These are phyloP conservation scores for Acleris cristana DNA, from an alignment of 2,888 invertebrate genomes.

Conservation along the genomic window DNA sequence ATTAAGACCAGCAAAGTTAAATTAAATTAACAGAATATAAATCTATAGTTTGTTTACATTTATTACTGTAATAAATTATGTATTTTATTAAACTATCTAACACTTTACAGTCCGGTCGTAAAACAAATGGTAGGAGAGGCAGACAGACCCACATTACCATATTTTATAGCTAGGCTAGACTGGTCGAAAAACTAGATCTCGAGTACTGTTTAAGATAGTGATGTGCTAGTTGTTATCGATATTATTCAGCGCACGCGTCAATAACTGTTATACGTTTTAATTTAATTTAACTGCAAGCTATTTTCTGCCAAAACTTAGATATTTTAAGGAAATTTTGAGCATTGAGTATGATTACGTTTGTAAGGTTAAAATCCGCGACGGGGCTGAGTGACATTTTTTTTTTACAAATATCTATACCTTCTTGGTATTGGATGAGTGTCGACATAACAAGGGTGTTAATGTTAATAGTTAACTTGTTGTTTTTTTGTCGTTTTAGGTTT, in stretches of 20 bases:
- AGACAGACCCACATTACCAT: not conserved
- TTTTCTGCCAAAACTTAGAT: too few species aligned
- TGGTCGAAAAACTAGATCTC: not conserved
- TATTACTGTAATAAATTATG: not conserved
- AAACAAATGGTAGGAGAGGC: not conserved
- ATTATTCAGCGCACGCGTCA: not conserved
- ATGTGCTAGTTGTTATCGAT: not conserved
- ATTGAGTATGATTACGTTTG: too few species aligned
- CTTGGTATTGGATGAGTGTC: too few species aligned
- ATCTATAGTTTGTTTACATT: not conserved
- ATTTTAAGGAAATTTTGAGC: too few species aligned
- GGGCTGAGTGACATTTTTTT: too few species aligned
- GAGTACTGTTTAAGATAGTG: constrained; percentile 1
- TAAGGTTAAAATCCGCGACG: too few species aligned
- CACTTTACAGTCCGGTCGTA: not conserved
- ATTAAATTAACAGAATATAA: not conserved
- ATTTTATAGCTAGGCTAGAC: constrained; percentile 1
- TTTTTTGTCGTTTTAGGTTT: too few species aligned
- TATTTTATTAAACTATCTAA: not conserved
- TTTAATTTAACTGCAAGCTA: too few species aligned
- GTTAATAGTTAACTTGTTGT: too few species aligned
- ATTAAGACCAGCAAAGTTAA: not conserved
- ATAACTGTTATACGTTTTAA: too few species aligned
- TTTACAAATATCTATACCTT: too few species aligned
- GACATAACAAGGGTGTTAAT: too few species aligned